Conservation (phyloP, 2,888 invertebrate species). For the Tachystola acroxantha region DNA sequence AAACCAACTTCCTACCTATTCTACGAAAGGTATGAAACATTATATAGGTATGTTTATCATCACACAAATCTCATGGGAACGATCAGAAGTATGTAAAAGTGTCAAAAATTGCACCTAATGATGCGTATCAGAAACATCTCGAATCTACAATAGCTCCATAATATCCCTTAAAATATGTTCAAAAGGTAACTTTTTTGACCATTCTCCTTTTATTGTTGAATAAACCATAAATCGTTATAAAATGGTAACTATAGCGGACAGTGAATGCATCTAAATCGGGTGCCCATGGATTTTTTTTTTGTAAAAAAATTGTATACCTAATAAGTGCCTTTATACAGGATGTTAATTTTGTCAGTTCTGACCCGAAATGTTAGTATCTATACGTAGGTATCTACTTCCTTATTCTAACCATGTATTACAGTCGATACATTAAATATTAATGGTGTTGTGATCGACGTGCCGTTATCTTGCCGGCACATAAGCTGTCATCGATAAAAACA, state of each 20-base stretch:
- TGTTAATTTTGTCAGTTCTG: too few species aligned
- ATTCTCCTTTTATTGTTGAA: conserved; percentile 70
- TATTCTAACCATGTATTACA: too few species aligned
- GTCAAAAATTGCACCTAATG: conserved; percentile 61
- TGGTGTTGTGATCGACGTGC: too few species aligned
- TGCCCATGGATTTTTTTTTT: conserved; percentile 22
- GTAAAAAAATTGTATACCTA: too few species aligned
- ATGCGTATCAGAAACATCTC: conserved; percentile 43
- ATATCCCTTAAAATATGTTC: conserved; percentile 40
- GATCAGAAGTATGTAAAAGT: conserved; percentile 19
- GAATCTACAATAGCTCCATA: conserved; percentile 49
- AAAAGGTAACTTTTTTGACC: conserved; percentile 30
- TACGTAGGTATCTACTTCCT: too few species aligned
- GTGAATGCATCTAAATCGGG: conserved; percentile 47
- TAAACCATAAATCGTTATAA: conserved; percentile 75
- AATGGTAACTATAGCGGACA: conserved; percentile 57
- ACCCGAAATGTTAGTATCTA: too few species aligned
- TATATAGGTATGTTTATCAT: too few species aligned
- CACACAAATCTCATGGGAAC: conserved; percentile 54
- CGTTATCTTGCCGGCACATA: too few species aligned
- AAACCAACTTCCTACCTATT: too few species aligned
- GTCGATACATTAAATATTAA: too few species aligned
- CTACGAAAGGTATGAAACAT: too few species aligned
- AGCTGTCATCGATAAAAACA: conserved; percentile 26
- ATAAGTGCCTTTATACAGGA: too few species aligned